Evolutionary conservation across 2,888 invertebrate species (phyloP).

Genomic region (Euplexia lucipara): DNA sequence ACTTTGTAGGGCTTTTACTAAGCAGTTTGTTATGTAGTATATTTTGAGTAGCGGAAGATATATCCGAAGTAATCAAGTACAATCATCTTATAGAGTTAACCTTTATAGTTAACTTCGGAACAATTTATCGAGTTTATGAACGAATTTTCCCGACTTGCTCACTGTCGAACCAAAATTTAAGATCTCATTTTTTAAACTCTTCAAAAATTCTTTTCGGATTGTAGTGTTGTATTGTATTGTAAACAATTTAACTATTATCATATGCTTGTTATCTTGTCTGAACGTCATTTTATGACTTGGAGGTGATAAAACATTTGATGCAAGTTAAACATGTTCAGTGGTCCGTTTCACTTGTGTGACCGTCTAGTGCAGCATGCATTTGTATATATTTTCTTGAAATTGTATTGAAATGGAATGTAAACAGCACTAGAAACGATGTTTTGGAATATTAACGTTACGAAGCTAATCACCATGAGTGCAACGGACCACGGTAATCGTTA

Average conservation of each 20-base stretch:
- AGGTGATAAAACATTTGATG: conserved; percentile 51
- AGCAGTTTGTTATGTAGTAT: conserved; percentile 72
- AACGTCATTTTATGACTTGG: conserved; percentile 52
- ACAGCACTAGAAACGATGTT: conserved; percentile 44
- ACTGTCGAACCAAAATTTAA: conserved; percentile 88
- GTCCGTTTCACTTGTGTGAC: conserved; percentile 63
- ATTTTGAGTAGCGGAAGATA: conserved; percentile 72
- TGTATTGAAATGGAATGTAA: conserved; percentile 23
- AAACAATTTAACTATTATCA: conserved; percentile 60
- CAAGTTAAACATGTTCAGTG: conserved; percentile 53
- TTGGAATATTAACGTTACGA: conserved; percentile 39
- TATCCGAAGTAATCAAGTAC: conserved; percentile 84
- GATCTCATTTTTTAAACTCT: conserved; percentile 84
- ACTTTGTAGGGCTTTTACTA: conserved; percentile 78
- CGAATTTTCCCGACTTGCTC: conserved; percentile 85
- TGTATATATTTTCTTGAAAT: conserved; percentile 35
- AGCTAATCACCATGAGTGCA: conserved; percentile 62
- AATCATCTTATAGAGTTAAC: conserved; percentile 79
- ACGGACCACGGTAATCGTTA: conserved; percentile 64
- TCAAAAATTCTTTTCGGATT: conserved; percentile 59
- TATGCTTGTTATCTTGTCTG: conserved; percentile 46
- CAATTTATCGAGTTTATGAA: conserved; percentile 81
- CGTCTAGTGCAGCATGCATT: conserved; percentile 37
- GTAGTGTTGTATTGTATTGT: conserved; percentile 52
- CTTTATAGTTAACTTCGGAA: conserved; percentile 74